Evolutionary conservation across 2,888 invertebrate genomes (phyloP), one percentile per base, ranked within the genome.

Genomic region (Schrankia costaestrigalis): DNA sequence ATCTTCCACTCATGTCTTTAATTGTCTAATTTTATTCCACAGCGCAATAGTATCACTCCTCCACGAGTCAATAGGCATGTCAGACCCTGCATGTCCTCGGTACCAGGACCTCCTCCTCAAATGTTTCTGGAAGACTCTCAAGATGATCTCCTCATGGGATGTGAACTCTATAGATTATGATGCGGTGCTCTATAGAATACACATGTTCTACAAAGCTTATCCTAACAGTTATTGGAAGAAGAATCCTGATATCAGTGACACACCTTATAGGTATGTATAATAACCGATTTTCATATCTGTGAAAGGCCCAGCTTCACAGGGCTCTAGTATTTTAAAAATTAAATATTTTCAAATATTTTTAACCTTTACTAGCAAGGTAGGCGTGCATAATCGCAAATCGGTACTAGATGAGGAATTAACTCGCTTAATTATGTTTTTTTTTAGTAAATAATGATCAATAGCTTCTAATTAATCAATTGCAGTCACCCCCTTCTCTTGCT

Each of bases 101-200:
- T 94, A 93, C 67, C 93, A 94, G 27, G 96, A 96, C 67, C 81
- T 96, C 25, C 91, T 95, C 0, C 94, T 96, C 91, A 96, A 97
- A 85, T 98, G 98, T 73, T 91, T 97, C 69, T 98, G 98, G 98
- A 95, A 97, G 71, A 94, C 96, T 38, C 92, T 97, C 9, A 95
- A 97, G 78, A 92, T 94, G 79, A 91, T 98, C 64, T 92, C 95
- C 0, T 91, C 93, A 29, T 96, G 96, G 92, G 90, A 91, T 18
- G 89, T 90, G 5, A 91, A 92, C 66, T 91, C 92, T 2, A 89
- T 95, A 14, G 93, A 95, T 74, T 95, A 94, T 53, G 94, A 94
- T 67, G 90, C 90, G 1, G 92, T 95, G 35, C 83, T 98, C 10
- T 86, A 92, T 37, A 97, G 97, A 75, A 93, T 96, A 41, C 96